Percentiles rank a stretch among this genome's conserved stretches.
phyloP scores from a whole-genome alignment of 2,113 vertebrate species.

The Aythya baeri region DNA sequence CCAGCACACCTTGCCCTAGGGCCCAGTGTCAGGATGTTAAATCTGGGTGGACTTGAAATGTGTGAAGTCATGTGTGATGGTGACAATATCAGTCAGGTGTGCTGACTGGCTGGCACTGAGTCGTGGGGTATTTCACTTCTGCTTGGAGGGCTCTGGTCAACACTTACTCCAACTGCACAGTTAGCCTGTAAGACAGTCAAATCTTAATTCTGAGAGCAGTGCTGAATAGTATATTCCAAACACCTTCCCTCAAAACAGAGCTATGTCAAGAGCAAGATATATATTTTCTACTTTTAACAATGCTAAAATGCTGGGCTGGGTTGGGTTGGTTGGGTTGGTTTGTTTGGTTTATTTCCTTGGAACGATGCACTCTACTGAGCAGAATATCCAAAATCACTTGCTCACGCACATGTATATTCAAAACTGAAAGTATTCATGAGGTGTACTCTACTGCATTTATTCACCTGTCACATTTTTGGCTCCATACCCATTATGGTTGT shows the following conservation, averaged over 20 bases:
- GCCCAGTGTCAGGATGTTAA: neutral
- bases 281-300: neutral
- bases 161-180: fast-evolving
- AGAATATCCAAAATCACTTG: neutral
- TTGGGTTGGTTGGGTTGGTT: neutral
- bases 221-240: neutral
- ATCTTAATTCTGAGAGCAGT: neutral
- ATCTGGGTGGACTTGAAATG: neutral
- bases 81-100: neutral
- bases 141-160: neutral
- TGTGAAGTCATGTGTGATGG: neutral
- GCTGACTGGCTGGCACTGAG: neutral
- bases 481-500: neutral
- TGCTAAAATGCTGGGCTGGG: neutral
- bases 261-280: neutral
- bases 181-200: neutral
- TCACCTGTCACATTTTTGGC: neutral
- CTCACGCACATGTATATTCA: neutral
- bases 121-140: neutral
- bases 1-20: neutral
- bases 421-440: neutral
- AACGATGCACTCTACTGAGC: neutral
- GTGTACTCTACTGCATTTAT: neutral
- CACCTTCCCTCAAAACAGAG: neutral
- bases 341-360: neutral